Evolutionary conservation across 2,797 vertebrate genomes (phyloP).

Genomic region (Liparis tanakae): DNA sequence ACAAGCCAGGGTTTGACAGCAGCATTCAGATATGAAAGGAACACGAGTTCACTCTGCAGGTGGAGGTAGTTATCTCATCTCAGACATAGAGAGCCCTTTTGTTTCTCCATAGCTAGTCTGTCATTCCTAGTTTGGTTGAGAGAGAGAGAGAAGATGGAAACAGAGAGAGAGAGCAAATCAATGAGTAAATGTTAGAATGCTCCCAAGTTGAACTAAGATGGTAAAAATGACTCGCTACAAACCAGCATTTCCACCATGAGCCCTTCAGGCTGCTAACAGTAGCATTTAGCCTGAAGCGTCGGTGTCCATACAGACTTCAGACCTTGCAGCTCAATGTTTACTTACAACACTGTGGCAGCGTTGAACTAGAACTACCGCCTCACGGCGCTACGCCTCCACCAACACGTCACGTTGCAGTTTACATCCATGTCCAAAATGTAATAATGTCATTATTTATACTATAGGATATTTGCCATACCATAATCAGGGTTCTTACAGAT

Average conservation of each 20-base stretch:
- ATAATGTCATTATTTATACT: too few species aligned
- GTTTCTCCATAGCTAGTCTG: conserved; percentile 46
- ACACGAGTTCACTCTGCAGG: conserved; percentile 26
- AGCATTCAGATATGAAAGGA: conserved; percentile 26
- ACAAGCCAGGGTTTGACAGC: conserved; percentile 9
- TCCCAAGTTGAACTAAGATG: neutral
- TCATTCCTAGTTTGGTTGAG: conserved; percentile 57
- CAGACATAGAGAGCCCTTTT: conserved; percentile 45
- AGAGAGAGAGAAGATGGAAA: neutral
- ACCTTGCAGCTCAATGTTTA: neutral
- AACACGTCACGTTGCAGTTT: too few species aligned
- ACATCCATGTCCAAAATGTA: too few species aligned
- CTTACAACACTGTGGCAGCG: neutral
- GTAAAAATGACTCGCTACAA: neutral
- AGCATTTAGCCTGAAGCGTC: neutral
- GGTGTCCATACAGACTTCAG: neutral
- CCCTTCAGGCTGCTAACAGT: neutral
- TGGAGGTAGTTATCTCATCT: conserved; percentile 36
- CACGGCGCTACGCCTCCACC: neutral
- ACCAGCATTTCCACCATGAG: neutral
- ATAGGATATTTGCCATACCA: neutral
- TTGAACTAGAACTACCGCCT: neutral
- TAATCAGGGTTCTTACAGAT: too few species aligned
- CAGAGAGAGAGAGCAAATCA: neutral
- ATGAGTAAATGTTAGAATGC: neutral